Base-by-base conservation (phyloP, 2,113 vertebrate species). In the Pholis gunnellus region DNA sequence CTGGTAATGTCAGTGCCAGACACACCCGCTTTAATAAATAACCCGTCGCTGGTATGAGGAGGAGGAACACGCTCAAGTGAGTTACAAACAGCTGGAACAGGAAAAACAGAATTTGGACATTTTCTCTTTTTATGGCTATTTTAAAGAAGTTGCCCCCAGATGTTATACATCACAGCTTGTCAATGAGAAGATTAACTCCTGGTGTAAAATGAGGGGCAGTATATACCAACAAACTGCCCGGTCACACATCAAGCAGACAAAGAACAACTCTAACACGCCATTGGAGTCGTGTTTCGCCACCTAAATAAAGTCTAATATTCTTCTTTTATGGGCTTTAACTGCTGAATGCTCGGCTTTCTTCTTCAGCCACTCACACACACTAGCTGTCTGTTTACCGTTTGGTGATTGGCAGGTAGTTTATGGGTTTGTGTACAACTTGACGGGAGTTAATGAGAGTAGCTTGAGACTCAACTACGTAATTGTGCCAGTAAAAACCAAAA, bases 11-110 rank as follows among this genome's bases (percentile, higher is more conserved):
- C 59, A 36, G 44, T 18, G 60, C 22, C 66, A 63, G 79, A 83
- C 48, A 63, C 17, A 13, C 48, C 27, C 56, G 72, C 75, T 82
- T 75, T 89, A 86, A 87, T 87, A 83, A 92, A 86, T 87, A 90
- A 83, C 75, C 20, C 54, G 29, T 50, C 1, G 17, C 20, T 69
- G 60, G 61, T 38, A 50, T 71, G 81, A 84, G 52, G 82, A 78
- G 79, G 63, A 87, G 61, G 78, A 71, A 70, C 17, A 59, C n/a
- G 15, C 63, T 68, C 17, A 34, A 52, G 29, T 18, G 54, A 65
- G 72, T 65, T n/a, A 25, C 31, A 71, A 66, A 82, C 6, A 48
- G 65, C 36, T 54, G 14, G 9, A 46, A 57, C 6, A 79, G 29
- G 40, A 42, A 9, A 1, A 9, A 54, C 44, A 15, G 44, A 46